Conservation (phyloP, 2,888 invertebrate species). For the Muschampia plurimacula region DNA sequence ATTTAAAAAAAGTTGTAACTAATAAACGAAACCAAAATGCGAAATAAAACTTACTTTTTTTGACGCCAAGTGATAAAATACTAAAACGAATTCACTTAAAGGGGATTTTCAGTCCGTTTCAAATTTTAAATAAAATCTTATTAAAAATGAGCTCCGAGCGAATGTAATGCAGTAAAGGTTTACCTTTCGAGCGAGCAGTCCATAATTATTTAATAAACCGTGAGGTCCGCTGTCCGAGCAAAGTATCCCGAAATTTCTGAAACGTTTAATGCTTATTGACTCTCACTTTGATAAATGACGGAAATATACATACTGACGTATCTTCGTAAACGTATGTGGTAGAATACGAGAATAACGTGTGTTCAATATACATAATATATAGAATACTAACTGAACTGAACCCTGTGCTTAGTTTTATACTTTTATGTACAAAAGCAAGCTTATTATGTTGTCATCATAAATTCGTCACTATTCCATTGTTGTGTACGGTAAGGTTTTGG, state of each 20-base stretch:
- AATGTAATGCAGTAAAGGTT: slow-evolving; percentile 10
- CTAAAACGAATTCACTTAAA: background rate
- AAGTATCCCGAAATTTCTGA: slow-evolving; percentile 23
- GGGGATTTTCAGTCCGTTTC: background rate
- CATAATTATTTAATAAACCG: slow-evolving; percentile 28
- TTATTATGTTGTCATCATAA: too few species aligned
- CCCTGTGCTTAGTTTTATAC: too few species aligned
- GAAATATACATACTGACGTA: slow-evolving; percentile 10
- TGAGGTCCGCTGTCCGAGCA: slow-evolving; percentile 18
- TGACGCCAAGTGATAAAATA: background rate
- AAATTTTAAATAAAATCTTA: background rate
- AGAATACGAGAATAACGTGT: too few species aligned
- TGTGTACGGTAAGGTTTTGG: too few species aligned
- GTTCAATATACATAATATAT: too few species aligned
- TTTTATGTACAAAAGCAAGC: too few species aligned
- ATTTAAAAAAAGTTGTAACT: too few species aligned
- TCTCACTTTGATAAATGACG: slow-evolving; percentile 23
- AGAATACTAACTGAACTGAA: too few species aligned
- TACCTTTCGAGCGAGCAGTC: slow-evolving; percentile 19
- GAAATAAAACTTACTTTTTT: too few species aligned
- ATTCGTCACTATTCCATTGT: too few species aligned
- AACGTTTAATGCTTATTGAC: slow-evolving; percentile 31
- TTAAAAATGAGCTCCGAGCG: slow-evolving; percentile 8
- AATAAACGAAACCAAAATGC: too few species aligned
- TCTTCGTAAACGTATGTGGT: background rate